Conservation (phyloP, 2,113 vertebrate species). For the Etheostoma spectabile region DNA sequence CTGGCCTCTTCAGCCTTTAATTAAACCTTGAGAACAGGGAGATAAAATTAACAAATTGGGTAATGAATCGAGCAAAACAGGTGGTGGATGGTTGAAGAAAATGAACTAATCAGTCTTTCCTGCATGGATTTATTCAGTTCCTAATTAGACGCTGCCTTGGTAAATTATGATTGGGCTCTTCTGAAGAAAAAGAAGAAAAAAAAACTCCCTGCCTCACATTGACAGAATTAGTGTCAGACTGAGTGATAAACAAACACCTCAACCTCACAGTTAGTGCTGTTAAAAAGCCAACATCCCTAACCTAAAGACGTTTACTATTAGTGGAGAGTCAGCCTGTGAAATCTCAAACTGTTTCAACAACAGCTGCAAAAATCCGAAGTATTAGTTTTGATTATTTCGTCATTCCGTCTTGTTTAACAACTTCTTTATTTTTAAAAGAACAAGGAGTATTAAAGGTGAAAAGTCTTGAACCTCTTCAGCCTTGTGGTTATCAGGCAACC, state of each 20-base stretch:
- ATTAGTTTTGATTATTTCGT: too few species aligned
- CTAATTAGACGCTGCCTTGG: slow-evolving; percentile 87
- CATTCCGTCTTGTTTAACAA: too few species aligned
- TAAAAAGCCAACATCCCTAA: slow-evolving; percentile 25
- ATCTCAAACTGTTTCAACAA: too few species aligned
- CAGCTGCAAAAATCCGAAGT: too few species aligned
- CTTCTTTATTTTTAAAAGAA: neutral
- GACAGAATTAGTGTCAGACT: slow-evolving; percentile 78
- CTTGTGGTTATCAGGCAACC: neutral
- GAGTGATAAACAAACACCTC: slow-evolving; percentile 81
- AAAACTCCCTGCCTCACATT: slow-evolving; percentile 56
- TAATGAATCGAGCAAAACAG: slow-evolving; percentile 87
- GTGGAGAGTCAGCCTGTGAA: too few species aligned
- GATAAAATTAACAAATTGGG: slow-evolving; percentile 87
- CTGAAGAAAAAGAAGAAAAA: slow-evolving; percentile 57
- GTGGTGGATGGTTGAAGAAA: slow-evolving; percentile 86
- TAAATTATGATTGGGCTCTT: slow-evolving; percentile 87
- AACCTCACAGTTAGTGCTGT: slow-evolving; percentile 48
- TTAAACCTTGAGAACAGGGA: slow-evolving; percentile 81
- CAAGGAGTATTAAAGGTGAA: neutral
- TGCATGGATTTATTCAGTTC: slow-evolving; percentile 84
- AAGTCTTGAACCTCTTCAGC: neutral
- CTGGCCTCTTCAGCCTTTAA: slow-evolving; percentile 83
- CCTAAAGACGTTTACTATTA: too few species aligned
- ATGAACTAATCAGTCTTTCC: slow-evolving; percentile 87